A percentile compares a stretch with the other conserved stretches of the same genome.
Conservation (phyloP, 23 tunicate species). For the Oikopleura dioica region DNA sequence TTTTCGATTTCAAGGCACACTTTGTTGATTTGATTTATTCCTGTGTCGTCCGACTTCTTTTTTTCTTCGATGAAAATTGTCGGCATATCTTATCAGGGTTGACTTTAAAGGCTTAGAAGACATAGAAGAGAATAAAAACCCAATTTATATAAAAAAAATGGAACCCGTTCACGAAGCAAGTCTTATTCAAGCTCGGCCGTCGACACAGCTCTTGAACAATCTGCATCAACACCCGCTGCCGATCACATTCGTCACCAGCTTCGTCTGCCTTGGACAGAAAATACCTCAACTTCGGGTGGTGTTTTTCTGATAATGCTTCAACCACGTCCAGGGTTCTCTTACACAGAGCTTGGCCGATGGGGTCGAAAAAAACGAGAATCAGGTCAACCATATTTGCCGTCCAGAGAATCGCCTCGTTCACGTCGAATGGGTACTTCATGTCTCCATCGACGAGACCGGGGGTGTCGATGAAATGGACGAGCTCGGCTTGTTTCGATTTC, state of each 20-base stretch:
- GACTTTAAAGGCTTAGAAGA: neutral
- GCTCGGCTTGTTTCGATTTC: constrained; percentile 48
- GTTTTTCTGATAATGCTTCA: constrained; percentile 44
- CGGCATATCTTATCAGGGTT: constrained; percentile 82
- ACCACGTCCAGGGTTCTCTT: constrained; percentile 79
- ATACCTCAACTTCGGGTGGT: constrained; percentile 63
- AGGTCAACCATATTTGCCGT: constrained; percentile 69
- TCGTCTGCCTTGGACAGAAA: constrained; percentile 82
- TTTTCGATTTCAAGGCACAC: constrained; percentile 82
- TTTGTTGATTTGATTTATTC: neutral
- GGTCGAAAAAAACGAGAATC: constrained; percentile 76
- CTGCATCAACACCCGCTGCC: constrained; percentile 99
- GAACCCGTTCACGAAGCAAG: neutral
- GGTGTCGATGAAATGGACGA: constrained; percentile 66
- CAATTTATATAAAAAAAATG: neutral
- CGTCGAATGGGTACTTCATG: constrained; percentile 95
- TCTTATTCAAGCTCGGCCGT: constrained; percentile 38
- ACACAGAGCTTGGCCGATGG: constrained; percentile 94
- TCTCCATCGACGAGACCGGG: constrained; percentile 95
- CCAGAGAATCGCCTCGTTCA: constrained; percentile 66
- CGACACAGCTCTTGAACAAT: constrained; percentile 91
- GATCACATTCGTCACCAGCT: constrained; percentile 88
- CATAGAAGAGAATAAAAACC: neutral
- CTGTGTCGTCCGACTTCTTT: neutral
- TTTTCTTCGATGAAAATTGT: constrained; percentile 33